These are phyloP conservation scores for Mastomys natalensis DNA, from an alignment of 2,113 vertebrate genomes.

Conservation along the genomic window DNA sequence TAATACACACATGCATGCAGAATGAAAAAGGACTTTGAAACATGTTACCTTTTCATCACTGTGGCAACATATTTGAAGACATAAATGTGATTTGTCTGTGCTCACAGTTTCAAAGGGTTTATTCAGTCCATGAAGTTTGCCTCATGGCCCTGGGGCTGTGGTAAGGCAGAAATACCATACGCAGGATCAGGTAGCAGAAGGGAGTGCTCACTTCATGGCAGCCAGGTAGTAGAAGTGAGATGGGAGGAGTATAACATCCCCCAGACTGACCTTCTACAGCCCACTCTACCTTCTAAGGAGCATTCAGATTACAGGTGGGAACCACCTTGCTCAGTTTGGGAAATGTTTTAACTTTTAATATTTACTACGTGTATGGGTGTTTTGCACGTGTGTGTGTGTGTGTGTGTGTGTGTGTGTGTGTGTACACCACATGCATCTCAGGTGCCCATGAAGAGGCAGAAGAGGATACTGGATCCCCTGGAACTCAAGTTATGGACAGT, in stretches of 20 bases:
- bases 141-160: neutral
- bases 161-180: neutral
- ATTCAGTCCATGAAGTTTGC: neutral
- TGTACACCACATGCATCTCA: neutral
- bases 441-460: neutral
- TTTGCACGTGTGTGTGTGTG: neutral
- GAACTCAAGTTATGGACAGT: neutral
- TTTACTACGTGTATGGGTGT: neutral
- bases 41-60: neutral
- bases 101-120: neutral
- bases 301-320: neutral
- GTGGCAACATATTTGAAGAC: neutral
- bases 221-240: neutral
- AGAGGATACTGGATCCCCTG: neutral
- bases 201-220: neutral
- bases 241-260: neutral
- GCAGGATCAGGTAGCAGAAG: no score
- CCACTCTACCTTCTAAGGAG: neutral
- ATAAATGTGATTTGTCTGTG: neutral
- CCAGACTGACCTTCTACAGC: neutral
- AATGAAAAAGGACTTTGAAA: neutral
- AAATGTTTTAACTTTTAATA: neutral
- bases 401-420: neutral
- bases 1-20: neutral
- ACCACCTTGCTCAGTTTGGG: neutral